Conservation (phyloP, 2,113 vertebrate genomes). For the Onychostoma macrolepis region DNA sequence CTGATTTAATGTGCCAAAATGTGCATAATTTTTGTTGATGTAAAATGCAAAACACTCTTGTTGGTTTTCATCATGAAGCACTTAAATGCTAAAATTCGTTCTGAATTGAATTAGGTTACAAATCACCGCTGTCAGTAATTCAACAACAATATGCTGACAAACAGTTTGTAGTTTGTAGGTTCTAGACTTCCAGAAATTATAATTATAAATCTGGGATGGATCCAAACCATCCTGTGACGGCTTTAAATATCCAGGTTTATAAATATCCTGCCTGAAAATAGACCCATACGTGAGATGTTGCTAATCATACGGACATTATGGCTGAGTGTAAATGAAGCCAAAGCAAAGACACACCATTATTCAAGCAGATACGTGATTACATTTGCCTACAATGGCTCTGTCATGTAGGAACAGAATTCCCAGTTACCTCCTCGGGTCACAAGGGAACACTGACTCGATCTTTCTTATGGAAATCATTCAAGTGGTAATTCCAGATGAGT, state of each 20-base stretch:
- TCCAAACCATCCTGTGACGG: conserved; percentile 28
- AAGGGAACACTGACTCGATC: background rate
- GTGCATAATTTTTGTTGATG: background rate
- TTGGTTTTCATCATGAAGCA: conserved; percentile 11
- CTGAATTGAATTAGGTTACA: background rate
- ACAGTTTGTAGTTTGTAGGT: background rate
- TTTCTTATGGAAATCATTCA: conserved; percentile 27
- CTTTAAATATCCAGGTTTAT: conserved; percentile 17
- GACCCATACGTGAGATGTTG: background rate
- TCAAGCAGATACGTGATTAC: background rate
- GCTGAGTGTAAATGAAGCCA: conserved; percentile 6
- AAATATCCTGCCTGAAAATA: conserved; percentile 29
- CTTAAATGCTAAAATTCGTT: background rate
- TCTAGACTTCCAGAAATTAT: conserved; percentile 1
- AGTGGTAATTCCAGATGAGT: conserved; percentile 8
- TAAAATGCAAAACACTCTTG: conserved; percentile 9
- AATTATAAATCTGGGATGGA: conserved; percentile 16
- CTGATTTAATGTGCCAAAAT: conserved; percentile 28
- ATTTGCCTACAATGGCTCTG: background rate
- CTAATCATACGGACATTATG: conserved; percentile 5
- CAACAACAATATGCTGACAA: background rate
- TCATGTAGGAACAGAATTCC: conserved; percentile 13
- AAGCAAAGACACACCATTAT: background rate
- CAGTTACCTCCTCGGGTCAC: background rate
- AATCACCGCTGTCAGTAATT: background rate